These are phyloP conservation scores for Buceros bicornis DNA, from an alignment of 2,797 vertebrate genomes.

Conservation along the genomic window DNA sequence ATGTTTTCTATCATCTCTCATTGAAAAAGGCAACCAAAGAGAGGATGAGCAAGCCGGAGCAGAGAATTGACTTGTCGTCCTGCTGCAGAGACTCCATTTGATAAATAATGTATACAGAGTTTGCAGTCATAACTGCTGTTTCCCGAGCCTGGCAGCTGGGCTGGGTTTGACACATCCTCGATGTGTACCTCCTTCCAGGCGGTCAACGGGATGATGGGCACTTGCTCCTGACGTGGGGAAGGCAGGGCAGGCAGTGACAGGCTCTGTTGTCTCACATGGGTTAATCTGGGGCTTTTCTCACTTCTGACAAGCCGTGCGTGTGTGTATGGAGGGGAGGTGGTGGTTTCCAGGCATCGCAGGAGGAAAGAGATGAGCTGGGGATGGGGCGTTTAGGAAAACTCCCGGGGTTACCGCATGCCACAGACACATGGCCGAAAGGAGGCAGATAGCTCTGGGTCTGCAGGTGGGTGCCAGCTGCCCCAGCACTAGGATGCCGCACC, in stretches of 20 bases:
- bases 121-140: constrained; percentile 75
- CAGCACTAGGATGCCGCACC: background rate
- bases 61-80: constrained; percentile 68
- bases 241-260: constrained; percentile 43
- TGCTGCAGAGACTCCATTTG: constrained; percentile 80
- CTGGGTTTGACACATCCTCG: constrained; percentile 69
- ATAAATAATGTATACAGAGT: constrained; percentile 83
- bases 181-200: constrained; percentile 51
- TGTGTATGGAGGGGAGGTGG: background rate
- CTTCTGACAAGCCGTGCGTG: accelerated
- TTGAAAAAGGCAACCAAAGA: constrained; percentile 36
- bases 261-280: constrained; percentile 36
- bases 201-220: constrained; percentile 43
- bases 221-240: constrained; percentile 6
- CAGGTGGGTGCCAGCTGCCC: background rate
- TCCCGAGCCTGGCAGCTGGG: constrained; percentile 25
- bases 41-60: background rate
- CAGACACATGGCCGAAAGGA: background rate
- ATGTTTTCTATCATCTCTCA: constrained; percentile 57
- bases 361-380: background rate
- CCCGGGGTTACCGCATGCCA: accelerated
- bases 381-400: background rate
- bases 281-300: constrained; percentile 51
- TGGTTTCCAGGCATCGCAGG: background rate
- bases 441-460: background rate